Conservation (phyloP, 2,113 vertebrate species). For the Capreolus pygargus region DNA sequence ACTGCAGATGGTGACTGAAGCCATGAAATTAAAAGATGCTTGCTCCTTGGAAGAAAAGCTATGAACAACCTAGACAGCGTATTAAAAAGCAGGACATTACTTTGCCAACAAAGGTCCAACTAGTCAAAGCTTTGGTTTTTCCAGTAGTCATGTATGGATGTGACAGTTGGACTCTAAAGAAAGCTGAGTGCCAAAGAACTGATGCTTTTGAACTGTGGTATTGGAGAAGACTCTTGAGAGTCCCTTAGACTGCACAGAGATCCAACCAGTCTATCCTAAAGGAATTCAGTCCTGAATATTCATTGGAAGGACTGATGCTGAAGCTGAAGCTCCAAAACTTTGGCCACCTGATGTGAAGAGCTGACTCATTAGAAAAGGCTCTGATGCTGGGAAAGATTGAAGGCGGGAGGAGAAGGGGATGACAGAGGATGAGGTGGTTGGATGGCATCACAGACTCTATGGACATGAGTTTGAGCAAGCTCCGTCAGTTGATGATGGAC, state of each 20-base stretch:
- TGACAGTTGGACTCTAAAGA: background rate
- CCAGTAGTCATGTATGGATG: background rate
- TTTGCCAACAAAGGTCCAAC: background rate
- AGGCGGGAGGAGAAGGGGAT: accelerated
- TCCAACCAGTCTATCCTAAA: background rate
- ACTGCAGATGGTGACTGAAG: background rate
- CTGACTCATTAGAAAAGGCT: background rate
- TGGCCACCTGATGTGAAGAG: background rate
- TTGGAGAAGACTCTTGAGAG: background rate
- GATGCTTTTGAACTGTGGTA: background rate
- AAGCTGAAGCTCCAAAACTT: background rate
- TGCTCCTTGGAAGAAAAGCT: background rate
- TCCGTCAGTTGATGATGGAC: background rate
- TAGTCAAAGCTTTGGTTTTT: background rate
- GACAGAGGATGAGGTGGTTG: background rate
- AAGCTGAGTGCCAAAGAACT: background rate
- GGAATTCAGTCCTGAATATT: background rate
- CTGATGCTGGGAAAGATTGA: background rate
- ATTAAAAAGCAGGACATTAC: background rate
- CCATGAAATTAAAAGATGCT: background rate
- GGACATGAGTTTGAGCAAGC: background rate
- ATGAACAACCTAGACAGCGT: background rate
- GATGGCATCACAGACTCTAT: background rate
- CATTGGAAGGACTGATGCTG: background rate
- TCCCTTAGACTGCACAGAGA: background rate